A percentile compares a stretch with the other conserved stretches of the same genome.
Conservation (phyloP, 2,113 vertebrate genomes). For the Nothocercus julius region DNA sequence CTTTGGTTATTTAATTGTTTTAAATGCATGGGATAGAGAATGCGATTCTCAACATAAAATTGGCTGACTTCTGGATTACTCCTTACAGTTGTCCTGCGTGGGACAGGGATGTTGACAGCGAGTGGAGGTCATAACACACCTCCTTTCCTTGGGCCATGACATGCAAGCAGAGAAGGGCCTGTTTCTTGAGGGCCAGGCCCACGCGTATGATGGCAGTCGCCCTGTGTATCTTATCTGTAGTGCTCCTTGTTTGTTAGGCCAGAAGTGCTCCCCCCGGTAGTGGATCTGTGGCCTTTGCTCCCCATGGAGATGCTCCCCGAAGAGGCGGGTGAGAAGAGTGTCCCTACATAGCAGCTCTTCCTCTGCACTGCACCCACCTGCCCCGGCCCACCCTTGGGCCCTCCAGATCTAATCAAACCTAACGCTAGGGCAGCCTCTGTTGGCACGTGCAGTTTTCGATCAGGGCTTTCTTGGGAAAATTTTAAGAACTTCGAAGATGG, state of each 20-base stretch:
- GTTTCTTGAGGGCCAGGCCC: neutral
- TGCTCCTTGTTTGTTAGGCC: neutral
- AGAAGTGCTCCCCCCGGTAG: neutral
- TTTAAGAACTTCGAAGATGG: neutral
- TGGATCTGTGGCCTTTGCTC: neutral
- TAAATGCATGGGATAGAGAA: neutral
- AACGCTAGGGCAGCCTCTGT: neutral
- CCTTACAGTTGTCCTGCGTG: neutral
- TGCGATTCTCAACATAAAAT: neutral
- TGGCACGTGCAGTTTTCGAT: neutral
- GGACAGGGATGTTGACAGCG: neutral
- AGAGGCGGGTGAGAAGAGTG: neutral
- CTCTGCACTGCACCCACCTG: neutral
- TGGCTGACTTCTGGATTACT: neutral
- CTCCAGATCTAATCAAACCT: neutral
- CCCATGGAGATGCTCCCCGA: neutral
- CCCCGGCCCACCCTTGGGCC: no score
- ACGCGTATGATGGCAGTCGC: fast-evolving
- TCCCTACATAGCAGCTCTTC: neutral
- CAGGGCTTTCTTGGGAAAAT: conserved; percentile 15
- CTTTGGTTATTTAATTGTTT: neutral
- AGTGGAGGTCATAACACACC: neutral
- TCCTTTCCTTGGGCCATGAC: neutral
- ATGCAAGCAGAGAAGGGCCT: neutral
- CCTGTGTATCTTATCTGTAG: neutral